Percentiles rank a stretch among this genome's conserved stretches.
phyloP scores from a whole-genome alignment of 2,797 vertebrate species.

The Stomatorhinus walkeri region DNA sequence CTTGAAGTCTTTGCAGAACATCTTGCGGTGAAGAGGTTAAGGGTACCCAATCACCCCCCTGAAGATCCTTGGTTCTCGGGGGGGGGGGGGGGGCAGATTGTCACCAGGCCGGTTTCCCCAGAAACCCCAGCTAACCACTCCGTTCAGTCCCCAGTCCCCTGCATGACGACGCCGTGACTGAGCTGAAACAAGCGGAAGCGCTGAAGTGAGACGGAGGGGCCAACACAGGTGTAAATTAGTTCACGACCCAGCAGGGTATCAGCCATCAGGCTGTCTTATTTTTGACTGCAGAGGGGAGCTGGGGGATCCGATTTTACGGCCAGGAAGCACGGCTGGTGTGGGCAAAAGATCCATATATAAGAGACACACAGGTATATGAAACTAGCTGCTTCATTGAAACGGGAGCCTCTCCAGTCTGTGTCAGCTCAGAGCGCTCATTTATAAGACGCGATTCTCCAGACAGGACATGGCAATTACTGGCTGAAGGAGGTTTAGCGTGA shows the following conservation, averaged over 20 bases:
- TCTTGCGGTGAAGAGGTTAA: background rate
- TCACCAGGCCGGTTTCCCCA: background rate
- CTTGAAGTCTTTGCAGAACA: background rate
- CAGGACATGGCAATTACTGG: slow-evolving; percentile 23
- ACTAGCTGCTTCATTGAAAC: background rate
- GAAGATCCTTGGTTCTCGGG: background rate
- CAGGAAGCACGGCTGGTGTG: background rate
- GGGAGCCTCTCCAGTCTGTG: background rate
- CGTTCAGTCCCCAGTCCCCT: background rate
- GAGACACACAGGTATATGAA: background rate
- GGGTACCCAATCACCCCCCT: background rate
- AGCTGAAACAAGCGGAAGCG: background rate
- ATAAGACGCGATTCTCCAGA: slow-evolving; percentile 11
- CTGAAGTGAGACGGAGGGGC: background rate
- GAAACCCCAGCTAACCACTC: background rate
- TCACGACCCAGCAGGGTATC: background rate
- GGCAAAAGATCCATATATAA: background rate
- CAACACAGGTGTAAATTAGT: background rate
- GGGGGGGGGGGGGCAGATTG: background rate
- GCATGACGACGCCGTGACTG: background rate
- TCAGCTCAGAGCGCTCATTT: background rate
- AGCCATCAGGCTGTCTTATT: background rate
- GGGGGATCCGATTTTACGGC: background rate
- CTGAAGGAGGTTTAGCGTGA: slow-evolving; percentile 24
- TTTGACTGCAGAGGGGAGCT: background rate